Base-by-base conservation (phyloP, 2,888 invertebrate genomes). In the Tenthredo livida region DNA sequence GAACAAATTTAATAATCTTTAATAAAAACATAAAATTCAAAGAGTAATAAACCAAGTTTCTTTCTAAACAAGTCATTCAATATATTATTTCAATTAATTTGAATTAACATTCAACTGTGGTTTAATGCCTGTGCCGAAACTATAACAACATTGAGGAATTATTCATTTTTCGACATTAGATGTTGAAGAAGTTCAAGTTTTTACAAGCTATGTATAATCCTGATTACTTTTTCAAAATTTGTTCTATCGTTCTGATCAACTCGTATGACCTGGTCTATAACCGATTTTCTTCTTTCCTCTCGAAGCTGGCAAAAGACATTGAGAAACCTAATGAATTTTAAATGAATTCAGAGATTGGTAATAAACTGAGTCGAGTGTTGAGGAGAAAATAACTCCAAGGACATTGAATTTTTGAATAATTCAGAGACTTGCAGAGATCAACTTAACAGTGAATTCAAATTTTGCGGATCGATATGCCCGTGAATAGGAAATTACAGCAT, bases 1-100 rank as follows among this genome's bases (percentile, higher is more conserved):
- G 93, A 93, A 93, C 92, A 93, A 93, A 93, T 93, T 93, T 92
- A 93, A 92, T 93, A 93, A 92, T 93, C 93, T 93, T 93, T 92
- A 93, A 93, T 93, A 92, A 93, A 93, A 93, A 92, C 90, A 92
- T 92, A 90, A 92, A 93, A 93, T 93, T 92, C 91, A 91, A 91
- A 91, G 92, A 93, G 91, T 92, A 91, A 90, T 88, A 88, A 89
- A 89, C 88, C 88, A 89, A 89, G 88, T 90, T 88, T 88, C 87
- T 90, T 90, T 89, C 88, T 90, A 88, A 88, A 88, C 86, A 87
- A 86, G 67, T 75, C 84, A 47, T 47, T 47, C 84, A 85, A 40
- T 33, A 61, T 84, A 65, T 85, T 61, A 37, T 40, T 58, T 50
- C 29, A 54, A 33, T 29, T 1, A 21, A 40, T 25, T 43, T 43